These are phyloP conservation scores for Leptonema lineaticorne DNA, from an alignment of 1,140 invertebrate genomes.

Conservation along the genomic window DNA sequence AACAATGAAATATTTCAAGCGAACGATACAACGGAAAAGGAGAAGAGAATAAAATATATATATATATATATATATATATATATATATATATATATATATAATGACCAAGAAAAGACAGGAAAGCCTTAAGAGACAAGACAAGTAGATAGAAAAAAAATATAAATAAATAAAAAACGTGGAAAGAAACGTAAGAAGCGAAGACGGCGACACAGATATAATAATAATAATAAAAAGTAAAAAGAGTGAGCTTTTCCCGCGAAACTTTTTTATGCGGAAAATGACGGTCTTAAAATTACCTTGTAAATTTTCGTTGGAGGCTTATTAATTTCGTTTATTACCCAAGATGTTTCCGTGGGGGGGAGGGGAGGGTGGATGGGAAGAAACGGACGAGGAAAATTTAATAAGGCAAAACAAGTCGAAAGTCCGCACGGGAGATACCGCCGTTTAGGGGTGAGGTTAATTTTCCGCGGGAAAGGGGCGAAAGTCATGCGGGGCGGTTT, in stretches of 20 bases:
- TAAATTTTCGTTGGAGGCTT: conserved; percentile 27
- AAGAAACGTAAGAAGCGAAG: conserved; percentile 9
- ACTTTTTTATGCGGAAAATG: conserved; percentile 18
- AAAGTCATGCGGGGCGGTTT: background rate
- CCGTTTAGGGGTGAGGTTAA: too few species aligned
- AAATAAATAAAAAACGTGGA: background rate
- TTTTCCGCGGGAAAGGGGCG: background rate
- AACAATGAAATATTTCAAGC: too few species aligned
- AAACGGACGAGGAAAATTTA: conserved; percentile 22
- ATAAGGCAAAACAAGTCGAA: conserved; percentile 31
- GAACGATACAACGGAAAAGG: too few species aligned
- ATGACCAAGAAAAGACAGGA: background rate
- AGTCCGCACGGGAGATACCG: background rate
- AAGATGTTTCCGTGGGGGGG: conserved; percentile 3
- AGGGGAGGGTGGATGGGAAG: background rate
- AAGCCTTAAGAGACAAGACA: background rate
- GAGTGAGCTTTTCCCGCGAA: background rate
- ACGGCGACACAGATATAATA: too few species aligned
- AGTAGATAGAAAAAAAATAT: background rate
- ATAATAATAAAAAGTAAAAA: too few species aligned
- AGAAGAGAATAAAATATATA: too few species aligned
- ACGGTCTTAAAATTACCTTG: conserved; percentile 25
- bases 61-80: too few species aligned
- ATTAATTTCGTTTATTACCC: conserved; percentile 32
- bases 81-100: background rate